Evolutionary conservation across 2,113 vertebrate genomes (phyloP), one percentile per base, ranked within the genome.

Genomic region (Xenus cinereus): DNA sequence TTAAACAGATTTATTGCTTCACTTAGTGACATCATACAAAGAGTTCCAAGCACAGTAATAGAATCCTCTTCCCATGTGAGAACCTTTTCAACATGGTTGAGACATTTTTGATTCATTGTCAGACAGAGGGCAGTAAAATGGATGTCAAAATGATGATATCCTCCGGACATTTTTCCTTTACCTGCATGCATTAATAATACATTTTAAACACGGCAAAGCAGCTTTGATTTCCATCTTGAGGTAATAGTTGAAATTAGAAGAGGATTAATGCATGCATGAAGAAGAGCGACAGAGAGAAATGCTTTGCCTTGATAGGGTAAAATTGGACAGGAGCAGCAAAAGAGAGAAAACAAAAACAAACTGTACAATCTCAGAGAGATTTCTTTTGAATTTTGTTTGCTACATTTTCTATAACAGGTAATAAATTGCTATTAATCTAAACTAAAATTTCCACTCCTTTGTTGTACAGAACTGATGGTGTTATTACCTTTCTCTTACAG

Each of bases 51-150:
- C 78, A 69, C 48, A n/a, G 33, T 48, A 96, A 96, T 48, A 71
- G 54, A 75, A 94, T 94, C 87, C 43, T 45, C 14, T 57, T 94
- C 71, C 82, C 57, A 90, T 4, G 6, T 87, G 62, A 83, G 90
- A 91, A 87, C 46, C 66, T 91, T 82, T 71, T 92, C 76, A 43
- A 64, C 60, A 81, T 66, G 45, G 72, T 32, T 74, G 80, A 95
- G 45, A 66, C 35, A 69, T 88, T 94, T 95, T 85, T 93, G 75
- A 95, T 95, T 83, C 39, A 93, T 48, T 83, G 57, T 46, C 54
- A 64, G 45, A 23, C 35, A 95, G 77, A 89, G 54, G 83, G 89
- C 22, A 91, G 90, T 85, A 87, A 96, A 96, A 97, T 73, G 85
- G 50, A 89, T 81, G 78, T 97, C 63, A 91, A 81, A 94, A 95